Evolutionary conservation across 1,140 invertebrate genomes (phyloP).

Genomic region (Rhyzopertha dominica): DNA sequence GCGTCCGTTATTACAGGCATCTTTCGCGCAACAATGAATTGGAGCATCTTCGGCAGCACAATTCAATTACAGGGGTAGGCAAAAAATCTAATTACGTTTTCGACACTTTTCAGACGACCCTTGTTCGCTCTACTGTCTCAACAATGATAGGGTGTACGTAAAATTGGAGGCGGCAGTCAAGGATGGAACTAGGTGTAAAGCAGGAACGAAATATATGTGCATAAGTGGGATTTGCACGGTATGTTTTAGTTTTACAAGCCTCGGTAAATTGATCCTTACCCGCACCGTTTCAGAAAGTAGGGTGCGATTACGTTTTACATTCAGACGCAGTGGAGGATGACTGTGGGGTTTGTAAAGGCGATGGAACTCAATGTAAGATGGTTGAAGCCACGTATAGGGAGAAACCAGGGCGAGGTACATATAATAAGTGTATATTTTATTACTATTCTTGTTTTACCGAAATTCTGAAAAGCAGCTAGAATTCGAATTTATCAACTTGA

Average conservation of each 20-base stretch:
- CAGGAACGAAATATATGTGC: conserved; percentile 55
- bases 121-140: conserved; percentile 56
- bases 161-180: conserved; percentile 43
- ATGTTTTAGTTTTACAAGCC: conserved; percentile 21
- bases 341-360: conserved; percentile 67
- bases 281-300: conserved; percentile 50
- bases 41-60: no score
- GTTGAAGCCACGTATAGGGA: conserved; percentile 43
- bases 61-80: no score
- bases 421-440: no score
- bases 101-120: conserved; percentile 46
- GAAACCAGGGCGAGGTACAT: conserved; percentile 24
- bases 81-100: no score
- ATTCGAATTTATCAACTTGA: no score
- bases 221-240: conserved; percentile 54
- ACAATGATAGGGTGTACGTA: conserved; percentile 45
- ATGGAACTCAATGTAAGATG: conserved; percentile 57
- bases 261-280: not conserved
- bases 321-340: conserved; percentile 61
- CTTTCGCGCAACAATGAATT: no score
- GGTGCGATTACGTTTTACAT: conserved; percentile 63
- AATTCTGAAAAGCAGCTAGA: no score
- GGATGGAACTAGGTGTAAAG: conserved; percentile 57
- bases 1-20: no score
- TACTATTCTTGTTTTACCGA: no score